Conservation (phyloP, 2,113 vertebrate species). For the Neolamprologus toae region DNA sequence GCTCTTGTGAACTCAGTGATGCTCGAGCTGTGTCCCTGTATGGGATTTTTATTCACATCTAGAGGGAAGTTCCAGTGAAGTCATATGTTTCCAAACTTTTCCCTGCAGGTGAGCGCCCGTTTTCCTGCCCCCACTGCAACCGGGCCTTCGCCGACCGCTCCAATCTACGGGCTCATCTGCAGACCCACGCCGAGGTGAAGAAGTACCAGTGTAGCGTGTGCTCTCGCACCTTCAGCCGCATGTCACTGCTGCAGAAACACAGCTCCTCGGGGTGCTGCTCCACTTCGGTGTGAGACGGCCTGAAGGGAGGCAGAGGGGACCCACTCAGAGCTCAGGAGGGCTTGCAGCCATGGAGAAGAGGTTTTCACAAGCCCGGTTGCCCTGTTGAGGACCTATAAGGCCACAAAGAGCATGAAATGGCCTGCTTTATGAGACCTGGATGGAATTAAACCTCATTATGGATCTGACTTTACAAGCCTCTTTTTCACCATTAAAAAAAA, state of each 20-base stretch:
- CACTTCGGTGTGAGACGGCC: conserved; percentile 54
- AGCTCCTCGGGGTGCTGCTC: conserved; percentile 84
- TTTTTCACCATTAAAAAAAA: conserved; percentile 11
- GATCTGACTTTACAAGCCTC: conserved; percentile 41
- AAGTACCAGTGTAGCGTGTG: conserved; percentile 92
- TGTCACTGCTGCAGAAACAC: conserved; percentile 95
- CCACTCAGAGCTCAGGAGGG: conserved; percentile 18
- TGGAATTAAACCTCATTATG: conserved; percentile 12
- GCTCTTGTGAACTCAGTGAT: background rate
- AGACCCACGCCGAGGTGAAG: conserved; percentile 96
- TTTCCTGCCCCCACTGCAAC: conserved; percentile 94
- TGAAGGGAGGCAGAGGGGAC: background rate
- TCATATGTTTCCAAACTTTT: background rate
- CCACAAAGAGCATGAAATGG: conserved; percentile 24
- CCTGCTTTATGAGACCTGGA: conserved; percentile 31
- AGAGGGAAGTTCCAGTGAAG: background rate
- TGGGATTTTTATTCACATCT: background rate
- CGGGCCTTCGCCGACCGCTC: conserved; percentile 95
- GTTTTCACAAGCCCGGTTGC: conserved; percentile 1
- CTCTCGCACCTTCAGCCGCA: conserved; percentile 93
- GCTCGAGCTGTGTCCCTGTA: background rate
- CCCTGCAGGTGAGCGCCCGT: conserved; percentile 86
- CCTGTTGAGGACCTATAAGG: conserved; percentile 9
- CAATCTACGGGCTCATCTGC: conserved; percentile 95
- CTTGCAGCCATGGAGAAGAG: background rate